Percentiles rank a stretch among this genome's conserved stretches.
Evolutionary conservation across 1,140 invertebrate genomes (phyloP).

Genomic region (Diachasma alloeum): DNA sequence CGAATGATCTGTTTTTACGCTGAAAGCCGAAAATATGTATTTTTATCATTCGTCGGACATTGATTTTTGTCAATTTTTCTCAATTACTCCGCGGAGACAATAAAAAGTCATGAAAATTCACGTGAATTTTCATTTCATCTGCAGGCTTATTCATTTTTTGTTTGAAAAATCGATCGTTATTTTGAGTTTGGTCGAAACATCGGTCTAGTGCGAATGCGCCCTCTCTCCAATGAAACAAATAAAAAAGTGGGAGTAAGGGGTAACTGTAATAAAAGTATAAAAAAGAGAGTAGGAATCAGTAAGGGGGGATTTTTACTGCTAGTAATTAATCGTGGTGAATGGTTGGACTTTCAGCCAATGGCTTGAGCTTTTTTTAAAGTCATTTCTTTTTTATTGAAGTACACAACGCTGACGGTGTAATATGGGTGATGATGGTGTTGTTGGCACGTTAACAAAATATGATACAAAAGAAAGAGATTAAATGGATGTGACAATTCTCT

Average conservation of each 20-base stretch:
- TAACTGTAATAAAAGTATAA: not conserved
- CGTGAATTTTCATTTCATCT: not conserved
- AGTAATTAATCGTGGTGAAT: not conserved
- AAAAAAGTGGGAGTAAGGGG: not conserved
- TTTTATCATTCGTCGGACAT: not conserved
- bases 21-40: not conserved
- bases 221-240: slow-evolving; percentile 19
- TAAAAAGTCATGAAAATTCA: not conserved
- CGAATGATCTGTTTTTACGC: slow-evolving; percentile 8
- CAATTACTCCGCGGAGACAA: not conserved
- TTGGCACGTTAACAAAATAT: not conserved
- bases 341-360: not conserved
- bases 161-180: not conserved
- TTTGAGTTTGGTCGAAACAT: slow-evolving; percentile 19
- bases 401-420: slow-evolving; percentile 47
- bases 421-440: slow-evolving; percentile 36
- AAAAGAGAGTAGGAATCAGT: not conserved
- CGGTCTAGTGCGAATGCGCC: slow-evolving; percentile 21
- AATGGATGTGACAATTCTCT: slow-evolving; percentile 22
- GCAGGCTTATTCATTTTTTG: not conserved
- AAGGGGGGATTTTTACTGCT: not conserved
- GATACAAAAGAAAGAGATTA: not conserved
- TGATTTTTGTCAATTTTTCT: not conserved
- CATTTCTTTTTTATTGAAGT: not conserved
- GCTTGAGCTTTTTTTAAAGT: not conserved